Evolutionary conservation across 2,888 invertebrate species (phyloP).

Genomic region (Aphodius sticticus): DNA sequence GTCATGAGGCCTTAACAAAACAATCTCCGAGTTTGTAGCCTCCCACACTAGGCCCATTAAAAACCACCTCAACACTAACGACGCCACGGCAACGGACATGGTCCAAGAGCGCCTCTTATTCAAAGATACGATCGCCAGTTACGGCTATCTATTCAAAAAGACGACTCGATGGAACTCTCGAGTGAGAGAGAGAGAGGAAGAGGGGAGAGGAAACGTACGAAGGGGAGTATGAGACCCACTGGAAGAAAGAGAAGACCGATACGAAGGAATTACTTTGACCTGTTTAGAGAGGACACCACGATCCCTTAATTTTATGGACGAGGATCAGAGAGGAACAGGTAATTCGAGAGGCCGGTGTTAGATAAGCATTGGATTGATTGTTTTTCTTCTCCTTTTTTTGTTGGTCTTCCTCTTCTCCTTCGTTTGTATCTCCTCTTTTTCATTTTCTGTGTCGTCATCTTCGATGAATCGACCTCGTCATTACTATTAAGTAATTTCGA

Average conservation of each 20-base stretch:
- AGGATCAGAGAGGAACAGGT: neutral
- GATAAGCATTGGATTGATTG: constrained; percentile 19
- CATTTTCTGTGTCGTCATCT: constrained; percentile 11
- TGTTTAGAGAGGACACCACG: constrained; percentile 26
- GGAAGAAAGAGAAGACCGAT: no score
- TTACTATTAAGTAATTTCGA: constrained; percentile 19
- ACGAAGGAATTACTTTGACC: constrained; percentile 23
- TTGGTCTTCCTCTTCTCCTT: neutral
- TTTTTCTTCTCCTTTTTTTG: constrained; percentile 11
- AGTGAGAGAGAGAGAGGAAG: constrained; percentile 7
- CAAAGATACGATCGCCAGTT: constrained; percentile 36
- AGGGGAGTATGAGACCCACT: no score
- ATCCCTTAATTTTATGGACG: constrained; percentile 33
- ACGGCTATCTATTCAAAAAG: constrained; percentile 35
- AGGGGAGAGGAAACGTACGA: constrained; percentile 23
- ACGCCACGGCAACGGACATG: constrained; percentile 28
- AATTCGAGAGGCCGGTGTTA: constrained; percentile 6
- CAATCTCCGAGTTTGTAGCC: constrained; percentile 43
- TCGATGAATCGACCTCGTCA: constrained; percentile 14
- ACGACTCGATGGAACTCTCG: no score
- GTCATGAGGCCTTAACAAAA: constrained; percentile 43
- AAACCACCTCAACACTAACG: constrained; percentile 38
- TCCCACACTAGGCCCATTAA: constrained; percentile 42
- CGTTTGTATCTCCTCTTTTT: neutral
- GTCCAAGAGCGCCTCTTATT: constrained; percentile 28